phyloP scores from a whole-genome alignment of 2,797 vertebrate genomes.

The Aeoliscus strigatus region DNA sequence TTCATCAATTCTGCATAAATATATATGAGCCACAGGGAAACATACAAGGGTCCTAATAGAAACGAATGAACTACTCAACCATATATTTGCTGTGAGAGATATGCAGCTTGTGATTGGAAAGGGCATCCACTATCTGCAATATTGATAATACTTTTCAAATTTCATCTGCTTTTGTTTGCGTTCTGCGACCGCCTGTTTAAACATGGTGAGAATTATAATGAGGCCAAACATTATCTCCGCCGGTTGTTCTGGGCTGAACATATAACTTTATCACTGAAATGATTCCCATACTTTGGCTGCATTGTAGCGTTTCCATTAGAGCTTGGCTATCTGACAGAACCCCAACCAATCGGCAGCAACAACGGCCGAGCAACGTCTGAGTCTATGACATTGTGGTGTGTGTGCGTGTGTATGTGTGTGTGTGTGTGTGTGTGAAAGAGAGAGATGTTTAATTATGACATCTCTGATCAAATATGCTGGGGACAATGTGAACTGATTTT shows the following conservation, averaged over 20 bases:
- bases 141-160: slow-evolving; percentile 99
- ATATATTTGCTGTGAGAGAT: slow-evolving; percentile 99
- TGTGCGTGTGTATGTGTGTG: slow-evolving; percentile 21
- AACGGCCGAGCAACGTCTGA: slow-evolving; percentile 78
- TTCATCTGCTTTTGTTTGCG: slow-evolving; percentile 99
- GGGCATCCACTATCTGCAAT: slow-evolving; percentile 99
- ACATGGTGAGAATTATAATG: slow-evolving; percentile 99
- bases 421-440: slow-evolving; percentile 45
- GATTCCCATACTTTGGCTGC: slow-evolving; percentile 99
- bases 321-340: slow-evolving; percentile 96
- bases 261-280: slow-evolving; percentile 99
- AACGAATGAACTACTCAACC: slow-evolving; percentile 99
- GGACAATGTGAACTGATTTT: slow-evolving; percentile 50
- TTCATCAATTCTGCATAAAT: slow-evolving; percentile 83
- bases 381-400: slow-evolving; percentile 52
- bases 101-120: slow-evolving; percentile 99
- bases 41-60: slow-evolving; percentile 98
- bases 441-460: slow-evolving; percentile 58
- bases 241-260: slow-evolving; percentile 98
- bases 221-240: slow-evolving; percentile 98
- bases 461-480: slow-evolving; percentile 59
- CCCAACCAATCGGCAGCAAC: slow-evolving; percentile 86
- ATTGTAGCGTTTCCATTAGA: slow-evolving; percentile 99
- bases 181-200: slow-evolving; percentile 99
- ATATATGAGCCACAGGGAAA: slow-evolving; percentile 78